Evolutionary conservation across 2,113 vertebrate species (phyloP).

Genomic region (Malurus alboscapulatus): DNA sequence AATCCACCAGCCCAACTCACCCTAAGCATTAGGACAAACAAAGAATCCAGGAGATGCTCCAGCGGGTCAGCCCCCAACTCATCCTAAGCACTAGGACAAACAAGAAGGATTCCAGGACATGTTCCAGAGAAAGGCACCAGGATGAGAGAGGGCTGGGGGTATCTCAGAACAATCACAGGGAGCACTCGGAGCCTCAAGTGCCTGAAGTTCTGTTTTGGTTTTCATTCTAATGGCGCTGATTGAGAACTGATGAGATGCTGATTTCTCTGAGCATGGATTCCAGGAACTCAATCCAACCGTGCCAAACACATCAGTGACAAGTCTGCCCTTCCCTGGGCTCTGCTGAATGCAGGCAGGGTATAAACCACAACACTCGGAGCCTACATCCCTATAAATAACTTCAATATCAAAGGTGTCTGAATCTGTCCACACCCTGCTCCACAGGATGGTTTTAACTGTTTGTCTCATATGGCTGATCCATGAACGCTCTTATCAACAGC

Average conservation of each 20-base stretch:
- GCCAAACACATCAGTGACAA: neutral
- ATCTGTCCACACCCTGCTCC: neutral
- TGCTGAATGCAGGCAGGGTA: conserved; percentile 1
- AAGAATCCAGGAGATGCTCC: neutral
- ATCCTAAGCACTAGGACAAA: neutral
- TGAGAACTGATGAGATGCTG: conserved; percentile 16
- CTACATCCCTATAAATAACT: neutral
- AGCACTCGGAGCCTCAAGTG: conserved; percentile 8
- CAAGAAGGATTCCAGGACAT: neutral
- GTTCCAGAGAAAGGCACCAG: neutral
- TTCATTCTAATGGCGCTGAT: conserved; percentile 32
- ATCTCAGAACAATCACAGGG: conserved; percentile 36
- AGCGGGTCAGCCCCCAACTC: neutral
- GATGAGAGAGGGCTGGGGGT: neutral
- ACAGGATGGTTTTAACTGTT: neutral
- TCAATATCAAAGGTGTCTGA: neutral
- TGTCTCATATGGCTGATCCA: neutral
- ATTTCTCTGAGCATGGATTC: neutral
- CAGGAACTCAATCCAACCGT: neutral
- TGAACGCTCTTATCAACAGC: neutral
- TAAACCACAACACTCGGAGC: neutral
- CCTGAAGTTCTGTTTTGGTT: conserved; percentile 38
- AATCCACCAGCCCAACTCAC: neutral
- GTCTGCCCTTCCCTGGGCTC: neutral
- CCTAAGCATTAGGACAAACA: neutral